Conservation (phyloP, 2,113 vertebrate genomes). For the Pedionomus torquatus region DNA sequence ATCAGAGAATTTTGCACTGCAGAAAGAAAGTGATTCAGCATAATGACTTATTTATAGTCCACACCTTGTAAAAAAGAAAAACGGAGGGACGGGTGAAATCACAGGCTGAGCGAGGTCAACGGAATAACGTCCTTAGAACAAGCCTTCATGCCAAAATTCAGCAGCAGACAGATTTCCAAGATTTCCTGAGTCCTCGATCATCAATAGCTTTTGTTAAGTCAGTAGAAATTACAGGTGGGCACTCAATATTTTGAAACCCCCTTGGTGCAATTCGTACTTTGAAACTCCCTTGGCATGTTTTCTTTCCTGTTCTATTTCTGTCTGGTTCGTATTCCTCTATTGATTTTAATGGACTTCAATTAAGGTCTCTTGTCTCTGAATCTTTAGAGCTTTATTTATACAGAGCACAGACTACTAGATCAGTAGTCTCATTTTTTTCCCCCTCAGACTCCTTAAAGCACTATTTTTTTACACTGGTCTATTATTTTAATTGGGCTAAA, state of each 20-base stretch:
- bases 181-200: background rate
- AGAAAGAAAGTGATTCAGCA: background rate
- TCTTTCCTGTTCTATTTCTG: conserved; percentile 21
- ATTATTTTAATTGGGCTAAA: conserved; percentile 27
- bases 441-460: background rate
- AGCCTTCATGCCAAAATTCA: background rate
- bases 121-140: fast-evolving
- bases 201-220: background rate
- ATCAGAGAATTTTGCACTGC: background rate
- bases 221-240: background rate
- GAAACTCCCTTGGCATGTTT: background rate
- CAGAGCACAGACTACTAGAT: background rate
- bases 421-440: background rate
- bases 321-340: conserved; percentile 33
- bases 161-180: background rate
- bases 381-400: conserved; percentile 51
- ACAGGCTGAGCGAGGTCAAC: background rate
- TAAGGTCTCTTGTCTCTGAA: conserved; percentile 19
- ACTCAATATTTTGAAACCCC: background rate
- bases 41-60: background rate
- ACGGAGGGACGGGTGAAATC: background rate
- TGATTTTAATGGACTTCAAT: conserved; percentile 65
- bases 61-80: background rate
- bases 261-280: background rate
- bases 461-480: background rate